A percentile compares a stretch with the other conserved stretches of the same genome.
Evolutionary conservation across 1,140 invertebrate species (phyloP).

Genomic region (Dendrolimus kikuchii): DNA sequence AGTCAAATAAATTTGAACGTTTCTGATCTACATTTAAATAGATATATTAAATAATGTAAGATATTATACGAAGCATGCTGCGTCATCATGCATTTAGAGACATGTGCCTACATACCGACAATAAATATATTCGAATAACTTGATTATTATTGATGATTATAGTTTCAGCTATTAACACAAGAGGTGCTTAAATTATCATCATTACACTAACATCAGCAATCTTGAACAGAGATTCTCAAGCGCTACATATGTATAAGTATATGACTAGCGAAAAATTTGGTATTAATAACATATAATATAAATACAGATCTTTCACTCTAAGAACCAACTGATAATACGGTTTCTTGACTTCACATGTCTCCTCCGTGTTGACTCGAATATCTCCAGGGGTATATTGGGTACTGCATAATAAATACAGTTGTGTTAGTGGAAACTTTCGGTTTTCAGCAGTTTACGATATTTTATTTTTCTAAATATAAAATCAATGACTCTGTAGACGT

Average conservation of each 20-base stretch:
- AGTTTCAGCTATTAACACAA: constrained; percentile 28
- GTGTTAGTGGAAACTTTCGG: constrained; percentile 51
- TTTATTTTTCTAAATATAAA: neutral
- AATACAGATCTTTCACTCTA: constrained; percentile 58
- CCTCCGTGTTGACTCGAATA: constrained; percentile 70
- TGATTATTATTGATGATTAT: constrained; percentile 38
- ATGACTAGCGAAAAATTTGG: constrained; percentile 50
- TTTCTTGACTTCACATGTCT: constrained; percentile 71
- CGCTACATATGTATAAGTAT: constrained; percentile 39
- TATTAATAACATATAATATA: constrained; percentile 20
- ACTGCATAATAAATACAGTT: constrained; percentile 69
- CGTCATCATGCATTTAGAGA: constrained; percentile 49
- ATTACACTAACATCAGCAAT: constrained; percentile 40
- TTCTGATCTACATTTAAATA: constrained; percentile 28
- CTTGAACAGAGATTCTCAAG: constrained; percentile 36
- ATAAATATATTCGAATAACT: constrained; percentile 33
- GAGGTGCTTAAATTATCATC: constrained; percentile 23
- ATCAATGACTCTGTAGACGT: no score
- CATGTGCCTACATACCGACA: constrained; percentile 27
- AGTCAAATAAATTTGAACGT: constrained; percentile 17
- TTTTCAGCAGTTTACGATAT: neutral
- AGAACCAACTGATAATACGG: constrained; percentile 72
- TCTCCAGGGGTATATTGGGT: constrained; percentile 73
- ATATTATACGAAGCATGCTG: constrained; percentile 49
- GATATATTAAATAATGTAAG: constrained; percentile 16